phyloP scores from a whole-genome alignment of 2,888 invertebrate genomes.

The Metacarcinus magister region DNA sequence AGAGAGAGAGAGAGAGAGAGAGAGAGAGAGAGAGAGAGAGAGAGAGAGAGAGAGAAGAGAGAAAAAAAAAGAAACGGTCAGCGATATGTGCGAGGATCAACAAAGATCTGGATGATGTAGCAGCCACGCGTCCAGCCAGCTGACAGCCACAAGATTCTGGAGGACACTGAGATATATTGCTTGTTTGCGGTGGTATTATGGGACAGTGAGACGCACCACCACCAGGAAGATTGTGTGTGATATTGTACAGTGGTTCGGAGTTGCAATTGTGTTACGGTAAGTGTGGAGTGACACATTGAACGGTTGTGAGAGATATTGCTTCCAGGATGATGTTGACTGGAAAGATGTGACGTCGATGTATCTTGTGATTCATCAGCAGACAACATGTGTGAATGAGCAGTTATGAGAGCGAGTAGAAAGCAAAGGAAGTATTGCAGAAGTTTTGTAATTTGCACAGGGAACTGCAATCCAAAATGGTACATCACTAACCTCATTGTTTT shows the following conservation, averaged over 20 bases:
- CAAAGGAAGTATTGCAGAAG: neutral
- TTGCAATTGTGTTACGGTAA: too few relatives aligned
- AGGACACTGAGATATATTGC: neutral
- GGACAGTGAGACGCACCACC: neutral
- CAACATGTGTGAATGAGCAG: neutral
- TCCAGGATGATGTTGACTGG: neutral
- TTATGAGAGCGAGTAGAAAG: neutral
- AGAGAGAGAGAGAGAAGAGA: neutral
- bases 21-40: slow-evolving; percentile 26
- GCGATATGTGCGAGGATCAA: neutral
- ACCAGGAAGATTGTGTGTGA: neutral
- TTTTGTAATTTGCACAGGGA: neutral
- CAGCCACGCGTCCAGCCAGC: neutral
- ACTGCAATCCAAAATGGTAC: neutral
- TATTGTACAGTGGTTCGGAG: neutral
- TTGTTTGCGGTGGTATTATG: neutral
- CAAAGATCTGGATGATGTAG: neutral
- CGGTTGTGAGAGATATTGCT: neutral
- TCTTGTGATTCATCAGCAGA: neutral
- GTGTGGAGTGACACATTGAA: neutral
- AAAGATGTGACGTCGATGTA: neutral
- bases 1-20: slow-evolving; percentile 26
- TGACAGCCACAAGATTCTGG: neutral
- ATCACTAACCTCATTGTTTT: neutral
- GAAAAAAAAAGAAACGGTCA: neutral